These are phyloP conservation scores for Drosophila histrio DNA, from an alignment of 2,888 invertebrate genomes.

Conservation along the genomic window DNA sequence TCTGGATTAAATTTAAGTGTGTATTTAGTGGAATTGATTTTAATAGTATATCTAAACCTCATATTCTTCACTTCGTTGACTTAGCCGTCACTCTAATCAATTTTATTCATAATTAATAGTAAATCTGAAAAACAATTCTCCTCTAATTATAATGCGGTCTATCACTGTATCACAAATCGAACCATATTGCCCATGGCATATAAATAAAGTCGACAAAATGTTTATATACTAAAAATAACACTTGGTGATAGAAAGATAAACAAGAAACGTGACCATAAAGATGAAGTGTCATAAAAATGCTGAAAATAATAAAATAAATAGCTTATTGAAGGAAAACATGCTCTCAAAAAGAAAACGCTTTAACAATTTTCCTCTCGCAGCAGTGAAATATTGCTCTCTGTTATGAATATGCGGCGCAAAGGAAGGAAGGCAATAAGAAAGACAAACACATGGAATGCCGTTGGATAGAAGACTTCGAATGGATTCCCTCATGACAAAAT, in stretches of 20 bases:
- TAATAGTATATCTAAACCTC: no score
- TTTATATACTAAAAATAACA: not conserved
- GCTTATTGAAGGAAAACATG: not conserved
- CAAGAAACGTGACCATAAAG: not conserved
- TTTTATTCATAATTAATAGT: no score
- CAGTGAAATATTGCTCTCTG: conserved; percentile 40
- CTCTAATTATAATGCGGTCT: no score
- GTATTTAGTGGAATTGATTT: no score
- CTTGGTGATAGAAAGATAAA: not conserved
- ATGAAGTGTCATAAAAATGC: not conserved
- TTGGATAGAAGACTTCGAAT: conserved; percentile 13
- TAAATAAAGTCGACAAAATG: not conserved
- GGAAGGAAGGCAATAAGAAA: conserved; percentile 33
- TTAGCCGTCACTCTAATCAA: no score
- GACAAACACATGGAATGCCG: conserved; percentile 21
- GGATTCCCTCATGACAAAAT: conserved; percentile 61
- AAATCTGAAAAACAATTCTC: no score
- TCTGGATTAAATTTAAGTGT: no score
- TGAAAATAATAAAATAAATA: not conserved
- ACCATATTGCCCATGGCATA: not conserved
- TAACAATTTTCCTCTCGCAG: not conserved
- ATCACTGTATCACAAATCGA: no score
- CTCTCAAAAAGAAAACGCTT: not conserved
- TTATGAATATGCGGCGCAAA: conserved; percentile 70
- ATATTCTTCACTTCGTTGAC: no score